A percentile compares a stretch with the other conserved stretches of the same genome.
These are phyloP conservation scores for Eurystomus glaucurus DNA, from an alignment of 2,797 vertebrate species.

Conservation along the genomic window DNA sequence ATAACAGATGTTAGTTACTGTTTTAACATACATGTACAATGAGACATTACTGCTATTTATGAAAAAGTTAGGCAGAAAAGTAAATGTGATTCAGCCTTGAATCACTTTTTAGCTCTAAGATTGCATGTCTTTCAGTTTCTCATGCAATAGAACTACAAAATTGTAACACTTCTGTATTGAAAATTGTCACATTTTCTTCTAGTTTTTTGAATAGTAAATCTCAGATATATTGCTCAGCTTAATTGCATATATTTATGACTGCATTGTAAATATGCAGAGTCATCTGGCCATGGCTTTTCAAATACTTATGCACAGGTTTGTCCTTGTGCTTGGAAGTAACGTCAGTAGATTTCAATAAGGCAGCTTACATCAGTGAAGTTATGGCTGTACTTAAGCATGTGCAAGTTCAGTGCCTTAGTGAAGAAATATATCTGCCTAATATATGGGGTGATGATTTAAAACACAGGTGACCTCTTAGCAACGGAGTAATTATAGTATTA, in stretches of 20 bases:
- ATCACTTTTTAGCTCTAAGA: background rate
- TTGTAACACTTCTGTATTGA: background rate
- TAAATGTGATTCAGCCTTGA: background rate
- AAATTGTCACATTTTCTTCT: background rate
- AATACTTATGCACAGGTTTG: background rate
- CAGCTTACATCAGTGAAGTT: background rate
- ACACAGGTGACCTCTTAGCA: background rate
- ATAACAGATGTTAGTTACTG: background rate
- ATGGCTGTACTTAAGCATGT: background rate
- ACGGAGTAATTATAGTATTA: background rate
- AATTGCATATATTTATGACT: background rate
- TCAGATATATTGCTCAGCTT: background rate
- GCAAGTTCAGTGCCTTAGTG: background rate
- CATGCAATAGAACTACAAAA: background rate
- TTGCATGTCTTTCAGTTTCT: background rate
- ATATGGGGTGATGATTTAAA: background rate
- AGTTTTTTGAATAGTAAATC: background rate
- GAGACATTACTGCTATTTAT: background rate
- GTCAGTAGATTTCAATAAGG: background rate
- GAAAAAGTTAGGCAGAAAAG: background rate
- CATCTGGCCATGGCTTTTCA: background rate
- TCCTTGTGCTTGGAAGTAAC: background rate
- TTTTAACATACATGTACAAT: background rate
- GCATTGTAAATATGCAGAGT: background rate
- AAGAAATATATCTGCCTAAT: background rate